Evolutionary conservation across 2,113 vertebrate species (phyloP), one percentile per base, ranked within the genome.

Genomic region (Smithornis capensis): DNA sequence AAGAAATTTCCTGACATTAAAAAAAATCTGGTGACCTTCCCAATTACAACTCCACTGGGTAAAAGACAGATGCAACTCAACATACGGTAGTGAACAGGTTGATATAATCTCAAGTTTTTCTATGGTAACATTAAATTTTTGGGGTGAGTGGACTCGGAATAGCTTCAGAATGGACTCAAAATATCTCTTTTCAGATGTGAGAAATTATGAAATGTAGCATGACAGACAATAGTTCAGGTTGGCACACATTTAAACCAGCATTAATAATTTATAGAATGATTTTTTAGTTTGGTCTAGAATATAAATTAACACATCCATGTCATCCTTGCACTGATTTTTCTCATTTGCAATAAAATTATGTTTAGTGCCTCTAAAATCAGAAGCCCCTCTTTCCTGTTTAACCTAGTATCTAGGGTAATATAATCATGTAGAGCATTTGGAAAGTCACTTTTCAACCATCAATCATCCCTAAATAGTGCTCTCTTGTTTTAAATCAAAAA

Each of bases 261-360:
- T 97, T 94, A 96, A 94, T 94, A 94, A 97, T 97, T 94, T 87
- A 93, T 55, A 89, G 77, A 53, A 88, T 70, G 31, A 37, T 74
- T 24, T 96, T 96, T 82, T 71, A 84, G 60, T 90, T 96, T 95
- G 78, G 45, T 86, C 64, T 89, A 55, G 90, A 97, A 97, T 97
- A 95, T 68, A 97, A 97, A 97, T 97, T 79, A 93, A 94, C 9
- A 65, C 22, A 92, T 77, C 77, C 44, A 37, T 93, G 83, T 85
- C 55, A 85, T 65, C 81, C 55, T 94, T 92, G 55, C 62, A 87
- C 42, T 82, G 73, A 95, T 92, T 96, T 97, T 95, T 96, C 93
- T 97, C 87, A 90, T 95, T 96, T 63, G 14, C 62, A 89, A 73
- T 89, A 77, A 96, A 95, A 92, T 92, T 5, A 88, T 77, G 52